These are phyloP conservation scores for Mactra quadrangularis DNA, from an alignment of 1,140 invertebrate genomes.

Conservation along the genomic window DNA sequence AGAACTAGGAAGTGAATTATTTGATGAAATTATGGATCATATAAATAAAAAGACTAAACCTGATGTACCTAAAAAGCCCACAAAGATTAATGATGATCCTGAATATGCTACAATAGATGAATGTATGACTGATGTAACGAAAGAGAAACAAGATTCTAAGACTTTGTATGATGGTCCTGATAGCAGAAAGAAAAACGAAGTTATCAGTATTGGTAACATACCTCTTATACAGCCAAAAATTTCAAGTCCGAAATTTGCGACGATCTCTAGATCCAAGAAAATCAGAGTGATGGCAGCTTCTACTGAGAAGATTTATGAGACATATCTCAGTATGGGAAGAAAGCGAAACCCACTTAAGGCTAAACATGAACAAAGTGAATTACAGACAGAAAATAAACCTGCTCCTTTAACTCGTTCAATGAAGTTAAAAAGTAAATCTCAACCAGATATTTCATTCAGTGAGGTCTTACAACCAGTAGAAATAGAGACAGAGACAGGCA, in stretches of 20 bases:
- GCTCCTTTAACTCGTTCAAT: constrained; percentile 16
- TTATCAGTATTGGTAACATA: neutral
- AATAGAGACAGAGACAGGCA: constrained; percentile 7
- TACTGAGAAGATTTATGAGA: constrained; percentile 61
- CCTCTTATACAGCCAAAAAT: no score
- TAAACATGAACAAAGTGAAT: neutral
- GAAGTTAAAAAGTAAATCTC: constrained; percentile 36
- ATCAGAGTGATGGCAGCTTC: constrained; percentile 54
- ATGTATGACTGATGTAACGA: constrained; percentile 1
- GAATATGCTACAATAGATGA: constrained; percentile 56
- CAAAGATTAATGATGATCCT: constrained; percentile 7
- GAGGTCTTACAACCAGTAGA: constrained; percentile 41
- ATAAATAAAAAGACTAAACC: constrained; percentile 25
- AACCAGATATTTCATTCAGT: constrained; percentile 54
- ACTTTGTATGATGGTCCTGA: neutral
- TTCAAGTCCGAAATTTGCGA: constrained; percentile 27
- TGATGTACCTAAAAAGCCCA: neutral
- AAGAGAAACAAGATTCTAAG: neutral
- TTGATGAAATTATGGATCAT: constrained; percentile 44
- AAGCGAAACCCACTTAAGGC: constrained; percentile 35
- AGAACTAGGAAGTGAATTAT: constrained; percentile 1
- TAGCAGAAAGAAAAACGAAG: neutral
- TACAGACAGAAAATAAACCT: neutral
- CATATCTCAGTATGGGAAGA: constrained; percentile 47
- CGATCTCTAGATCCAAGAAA: constrained; percentile 22